Evolutionary conservation across 2,888 invertebrate genomes (phyloP).

Genomic region (Pogonocherus hispidulus): DNA sequence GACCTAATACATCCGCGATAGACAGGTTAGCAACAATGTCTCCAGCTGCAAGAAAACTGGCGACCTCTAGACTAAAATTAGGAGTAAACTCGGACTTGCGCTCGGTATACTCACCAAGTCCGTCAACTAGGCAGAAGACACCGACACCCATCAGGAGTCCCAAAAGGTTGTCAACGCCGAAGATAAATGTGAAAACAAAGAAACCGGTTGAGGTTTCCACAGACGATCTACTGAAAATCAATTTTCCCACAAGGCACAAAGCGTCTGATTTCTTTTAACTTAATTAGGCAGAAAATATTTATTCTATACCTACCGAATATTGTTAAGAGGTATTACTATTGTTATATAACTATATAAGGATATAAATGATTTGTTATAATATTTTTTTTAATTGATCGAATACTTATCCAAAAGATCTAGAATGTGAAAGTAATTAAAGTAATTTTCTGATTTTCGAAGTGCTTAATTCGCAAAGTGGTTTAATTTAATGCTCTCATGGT

Average conservation of each 20-base stretch:
- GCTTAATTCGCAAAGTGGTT: no score
- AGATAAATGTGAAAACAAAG: constrained; percentile 69
- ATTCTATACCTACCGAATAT: not conserved
- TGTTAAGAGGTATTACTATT: not conserved
- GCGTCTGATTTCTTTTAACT: constrained; percentile 85
- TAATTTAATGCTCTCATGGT: no score
- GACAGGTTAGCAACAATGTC: constrained; percentile 93
- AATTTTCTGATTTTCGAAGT: no score
- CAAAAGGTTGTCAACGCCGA: constrained; percentile 66
- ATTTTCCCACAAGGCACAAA: constrained; percentile 79
- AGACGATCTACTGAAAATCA: constrained; percentile 88
- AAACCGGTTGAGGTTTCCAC: constrained; percentile 73
- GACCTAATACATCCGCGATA: constrained; percentile 73
- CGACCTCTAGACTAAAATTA: constrained; percentile 75
- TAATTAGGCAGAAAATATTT: not conserved
- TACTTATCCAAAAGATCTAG: no score
- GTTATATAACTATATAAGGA: not conserved
- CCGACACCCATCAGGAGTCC: constrained; percentile 44
- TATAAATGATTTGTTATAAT: not conserved
- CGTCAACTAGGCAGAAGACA: constrained; percentile 44
- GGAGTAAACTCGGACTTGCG: constrained; percentile 61
- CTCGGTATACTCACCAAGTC: constrained; percentile 73
- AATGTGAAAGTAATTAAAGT: no score
- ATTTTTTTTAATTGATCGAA: no score
- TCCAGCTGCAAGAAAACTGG: constrained; percentile 92